A percentile compares a stretch with the other conserved stretches of the same genome.
phyloP scores from a whole-genome alignment of 2,797 vertebrate genomes.

The Delichon dasypus region DNA sequence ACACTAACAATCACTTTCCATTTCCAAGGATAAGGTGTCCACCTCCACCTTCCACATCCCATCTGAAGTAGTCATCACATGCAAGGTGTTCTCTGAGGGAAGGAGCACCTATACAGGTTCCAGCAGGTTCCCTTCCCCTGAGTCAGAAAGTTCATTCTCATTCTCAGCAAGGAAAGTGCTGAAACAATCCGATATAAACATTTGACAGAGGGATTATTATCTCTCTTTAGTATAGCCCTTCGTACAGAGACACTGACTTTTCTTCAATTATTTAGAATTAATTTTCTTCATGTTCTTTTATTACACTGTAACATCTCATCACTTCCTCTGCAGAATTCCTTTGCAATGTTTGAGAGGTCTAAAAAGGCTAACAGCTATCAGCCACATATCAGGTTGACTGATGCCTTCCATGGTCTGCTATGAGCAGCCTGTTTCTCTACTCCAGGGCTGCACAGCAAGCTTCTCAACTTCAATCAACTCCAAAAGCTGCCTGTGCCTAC shows the following conservation, averaged over 20 bases:
- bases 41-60: neutral
- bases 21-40: neutral
- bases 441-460: slow-evolving; percentile 52
- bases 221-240: neutral
- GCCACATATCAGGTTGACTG: neutral
- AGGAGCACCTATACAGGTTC: neutral
- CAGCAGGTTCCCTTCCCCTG: neutral
- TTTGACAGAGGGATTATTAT: neutral
- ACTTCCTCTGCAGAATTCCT: neutral
- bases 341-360: neutral
- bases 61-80: neutral
- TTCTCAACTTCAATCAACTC: slow-evolving; percentile 49
- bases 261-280: slow-evolving; percentile 34
- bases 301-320: neutral
- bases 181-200: neutral
- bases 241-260: neutral
- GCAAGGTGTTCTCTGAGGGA: neutral
- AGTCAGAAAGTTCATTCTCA: neutral
- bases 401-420: neutral
- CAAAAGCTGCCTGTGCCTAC: slow-evolving; percentile 13
- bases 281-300: slow-evolving; percentile 1
- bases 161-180: neutral
- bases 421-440: neutral
- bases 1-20: neutral
- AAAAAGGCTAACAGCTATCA: slow-evolving; percentile 26